Base-by-base conservation (phyloP, 2,113 vertebrate species). In the Xyrauchen texanus region DNA sequence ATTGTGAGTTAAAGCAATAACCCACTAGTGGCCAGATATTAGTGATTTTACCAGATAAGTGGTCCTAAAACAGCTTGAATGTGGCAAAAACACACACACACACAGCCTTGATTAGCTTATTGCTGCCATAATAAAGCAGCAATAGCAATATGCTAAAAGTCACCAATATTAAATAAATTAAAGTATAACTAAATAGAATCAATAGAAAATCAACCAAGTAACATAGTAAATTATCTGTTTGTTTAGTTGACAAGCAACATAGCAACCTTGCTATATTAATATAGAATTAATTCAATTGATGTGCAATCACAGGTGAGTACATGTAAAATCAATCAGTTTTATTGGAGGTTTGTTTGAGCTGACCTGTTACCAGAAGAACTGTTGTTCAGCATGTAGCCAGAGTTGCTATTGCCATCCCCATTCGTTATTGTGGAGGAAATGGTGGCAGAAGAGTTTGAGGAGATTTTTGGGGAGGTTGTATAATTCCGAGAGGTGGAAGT, bases 401-500 rank as follows among this genome's bases (percentile, higher is more conserved):
- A 92, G 88, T 94, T 94, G 91, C 91, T 94, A 92, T 91, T 94
- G 92, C 92, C 93, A 90, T 97, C 96, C 85, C 96, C 95, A 4
- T 98, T 98, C 85, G 95, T 95, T 88, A 96, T 93, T 78, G 95
- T 92, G 88, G 95, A 95, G 82, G 95, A 94, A 87, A 94, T 91
- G 86, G 94, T 93, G 82, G 94, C 90, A 85, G 96, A 92, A 73
- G 94, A 95, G 86, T 93, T 97, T 87, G 94, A 94, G 85, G 96
- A 94, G 85, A 96, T 91, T 91, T 96, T 97, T 88, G 95, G 94
- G 92, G 96, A 96, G 90, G 96, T 96, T 93, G 96, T 94, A 88
- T 96, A 97, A 91, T 93, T 97, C 92, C 96, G 96, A 81, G 94
- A 96, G 89, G 94, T 91, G 78, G 93, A 92, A 88, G 95, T 93